phyloP scores from a whole-genome alignment of 2,888 invertebrate species.

The Cosmopolites sordidus region DNA sequence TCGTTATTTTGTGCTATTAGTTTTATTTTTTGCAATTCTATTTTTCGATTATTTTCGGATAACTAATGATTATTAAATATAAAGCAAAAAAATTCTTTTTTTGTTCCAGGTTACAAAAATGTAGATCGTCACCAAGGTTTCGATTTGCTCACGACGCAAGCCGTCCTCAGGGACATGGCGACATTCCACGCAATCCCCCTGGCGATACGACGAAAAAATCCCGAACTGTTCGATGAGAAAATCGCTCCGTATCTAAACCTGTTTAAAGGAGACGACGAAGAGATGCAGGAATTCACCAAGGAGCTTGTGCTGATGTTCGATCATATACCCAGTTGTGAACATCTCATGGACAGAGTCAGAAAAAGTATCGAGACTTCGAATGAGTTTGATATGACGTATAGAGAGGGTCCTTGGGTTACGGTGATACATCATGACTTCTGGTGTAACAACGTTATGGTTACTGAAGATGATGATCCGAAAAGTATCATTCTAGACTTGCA shows the following conservation, averaged over 20 bases:
- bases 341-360: background rate
- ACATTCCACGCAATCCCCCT: slow-evolving; percentile 53
- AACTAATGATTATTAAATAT: no score
- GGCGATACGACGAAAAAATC: slow-evolving; percentile 48
- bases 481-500: slow-evolving; percentile 36
- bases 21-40: no score
- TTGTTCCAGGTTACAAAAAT: slow-evolving; percentile 43
- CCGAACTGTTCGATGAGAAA: slow-evolving; percentile 40
- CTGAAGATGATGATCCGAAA: slow-evolving; percentile 40
- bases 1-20: no score
- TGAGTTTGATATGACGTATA: slow-evolving; percentile 10
- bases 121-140: slow-evolving; percentile 48
- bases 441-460: slow-evolving; percentile 55
- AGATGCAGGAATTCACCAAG: background rate
- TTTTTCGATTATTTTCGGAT: no score
- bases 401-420: slow-evolving; percentile 48
- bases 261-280: background rate
- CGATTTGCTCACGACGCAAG: slow-evolving; percentile 47
- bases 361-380: background rate
- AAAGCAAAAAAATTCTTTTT: no score
- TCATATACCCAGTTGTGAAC: background rate
- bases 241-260: slow-evolving; percentile 35
- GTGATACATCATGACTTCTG: slow-evolving; percentile 55
- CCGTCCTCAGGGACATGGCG: slow-evolving; percentile 49
- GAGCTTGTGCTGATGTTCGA: background rate